phyloP scores from a whole-genome alignment of 1,140 invertebrate species.

The Orussus abietinus region DNA sequence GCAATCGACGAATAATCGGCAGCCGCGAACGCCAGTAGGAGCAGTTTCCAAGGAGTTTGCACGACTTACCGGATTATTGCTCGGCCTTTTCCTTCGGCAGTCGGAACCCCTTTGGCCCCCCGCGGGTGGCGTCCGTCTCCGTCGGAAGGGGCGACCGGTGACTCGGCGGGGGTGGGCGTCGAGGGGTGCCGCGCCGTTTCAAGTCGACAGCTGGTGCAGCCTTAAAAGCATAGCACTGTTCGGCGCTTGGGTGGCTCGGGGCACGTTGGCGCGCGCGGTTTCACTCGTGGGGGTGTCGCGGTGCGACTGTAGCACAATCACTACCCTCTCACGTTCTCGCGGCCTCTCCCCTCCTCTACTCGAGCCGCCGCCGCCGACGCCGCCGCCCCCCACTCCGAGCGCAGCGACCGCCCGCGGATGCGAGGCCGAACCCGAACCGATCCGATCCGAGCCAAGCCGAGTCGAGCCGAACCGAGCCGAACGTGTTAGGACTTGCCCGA shows the following conservation, averaged over 20 bases:
- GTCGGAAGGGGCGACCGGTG: slow-evolving; percentile 5
- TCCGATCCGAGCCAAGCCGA: no score
- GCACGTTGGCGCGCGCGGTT: slow-evolving; percentile 38
- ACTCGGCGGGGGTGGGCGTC: no score
- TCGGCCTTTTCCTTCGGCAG: no score
- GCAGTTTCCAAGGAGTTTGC: no score
- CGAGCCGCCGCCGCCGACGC: slow-evolving; percentile 19
- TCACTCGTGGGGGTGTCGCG: slow-evolving; percentile 48
- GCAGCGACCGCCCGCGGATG: no score
- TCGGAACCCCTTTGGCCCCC: no score
- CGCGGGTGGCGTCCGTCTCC: slow-evolving; percentile 12
- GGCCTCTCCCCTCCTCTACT: slow-evolving; percentile 22
- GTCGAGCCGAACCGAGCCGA: no score
- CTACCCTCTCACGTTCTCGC: slow-evolving; percentile 43
- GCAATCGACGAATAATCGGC: no score
- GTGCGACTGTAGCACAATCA: slow-evolving; percentile 51
- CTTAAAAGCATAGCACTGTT: slow-evolving; percentile 35
- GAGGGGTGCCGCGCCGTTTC: not conserved
- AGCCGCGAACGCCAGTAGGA: no score
- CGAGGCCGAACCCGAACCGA: no score
- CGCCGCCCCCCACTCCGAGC: no score
- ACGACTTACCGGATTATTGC: slow-evolving; percentile 9
- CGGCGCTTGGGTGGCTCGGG: slow-evolving; percentile 18
- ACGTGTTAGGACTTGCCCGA: no score
- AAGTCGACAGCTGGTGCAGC: slow-evolving; percentile 11